These are phyloP conservation scores for Mus spicilegus DNA, from an alignment of 2,113 vertebrate genomes.

Conservation along the genomic window DNA sequence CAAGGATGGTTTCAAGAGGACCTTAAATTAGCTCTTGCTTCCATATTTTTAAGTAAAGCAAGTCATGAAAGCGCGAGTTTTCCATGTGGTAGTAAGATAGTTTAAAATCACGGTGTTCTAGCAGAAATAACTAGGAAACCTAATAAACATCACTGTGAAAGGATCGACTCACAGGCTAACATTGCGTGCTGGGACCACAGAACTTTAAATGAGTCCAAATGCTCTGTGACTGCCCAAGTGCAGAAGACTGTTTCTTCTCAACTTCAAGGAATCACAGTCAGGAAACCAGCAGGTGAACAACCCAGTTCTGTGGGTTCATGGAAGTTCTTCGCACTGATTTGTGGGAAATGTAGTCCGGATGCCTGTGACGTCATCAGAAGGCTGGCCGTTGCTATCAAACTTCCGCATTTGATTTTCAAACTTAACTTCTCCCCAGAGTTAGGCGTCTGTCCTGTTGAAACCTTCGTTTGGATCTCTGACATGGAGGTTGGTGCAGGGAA, in stretches of 20 bases:
- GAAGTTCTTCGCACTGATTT: not conserved
- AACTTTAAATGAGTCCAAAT: not conserved
- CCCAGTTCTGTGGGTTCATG: too few relatives aligned
- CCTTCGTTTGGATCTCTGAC: not conserved
- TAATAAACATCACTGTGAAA: not conserved
- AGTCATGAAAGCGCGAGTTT: not conserved
- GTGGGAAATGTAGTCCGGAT: not conserved
- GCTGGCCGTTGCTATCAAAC: too few relatives aligned
- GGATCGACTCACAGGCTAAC: not conserved
- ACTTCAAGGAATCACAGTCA: not conserved
- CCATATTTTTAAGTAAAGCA: not conserved
- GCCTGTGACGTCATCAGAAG: not conserved
- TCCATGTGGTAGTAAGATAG: not conserved
- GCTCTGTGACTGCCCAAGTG: too few relatives aligned
- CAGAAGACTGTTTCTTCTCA: not conserved
- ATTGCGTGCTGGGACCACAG: not conserved
- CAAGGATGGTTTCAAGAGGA: not conserved
- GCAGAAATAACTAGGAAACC: not conserved
- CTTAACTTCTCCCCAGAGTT: not conserved
- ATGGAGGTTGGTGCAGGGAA: not conserved
- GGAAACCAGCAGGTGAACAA: not conserved
- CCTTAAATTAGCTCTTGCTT: not conserved
- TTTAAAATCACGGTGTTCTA: not conserved
- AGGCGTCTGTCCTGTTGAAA: not conserved
- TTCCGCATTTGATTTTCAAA: not conserved